These are phyloP conservation scores for Urechis unicinctus DNA, from an alignment of 2,888 invertebrate species.

Conservation along the genomic window DNA sequence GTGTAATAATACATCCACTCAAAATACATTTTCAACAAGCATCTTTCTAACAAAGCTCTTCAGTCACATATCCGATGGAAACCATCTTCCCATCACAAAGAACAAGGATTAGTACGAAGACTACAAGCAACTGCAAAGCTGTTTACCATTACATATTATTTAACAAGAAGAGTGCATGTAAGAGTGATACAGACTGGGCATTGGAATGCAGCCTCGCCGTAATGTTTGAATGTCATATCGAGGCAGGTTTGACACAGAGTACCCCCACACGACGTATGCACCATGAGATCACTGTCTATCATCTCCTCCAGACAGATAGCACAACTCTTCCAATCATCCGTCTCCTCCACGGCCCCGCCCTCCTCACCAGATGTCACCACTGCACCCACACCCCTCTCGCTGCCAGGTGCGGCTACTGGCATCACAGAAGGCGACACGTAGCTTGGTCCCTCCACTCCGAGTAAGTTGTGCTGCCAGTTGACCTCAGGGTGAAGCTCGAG, in stretches of 20 bases:
- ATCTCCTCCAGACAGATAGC: constrained; percentile 61
- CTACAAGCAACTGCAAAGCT: not conserved
- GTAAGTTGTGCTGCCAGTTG: constrained; percentile 16
- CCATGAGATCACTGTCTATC: constrained; percentile 54
- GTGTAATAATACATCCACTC: no score
- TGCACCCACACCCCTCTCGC: not conserved
- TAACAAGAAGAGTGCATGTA: not conserved
- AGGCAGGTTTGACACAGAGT: constrained; percentile 59
- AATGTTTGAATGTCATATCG: constrained; percentile 50
- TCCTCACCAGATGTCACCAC: not conserved
- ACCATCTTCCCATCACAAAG: not conserved
- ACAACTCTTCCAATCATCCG: constrained; percentile 50
- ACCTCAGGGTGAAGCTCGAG: constrained; percentile 3
- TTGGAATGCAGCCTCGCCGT: constrained; percentile 42
- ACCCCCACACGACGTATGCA: constrained; percentile 58
- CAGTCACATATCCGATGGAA: no score
- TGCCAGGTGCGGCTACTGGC: not conserved
- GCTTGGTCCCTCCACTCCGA: not conserved
- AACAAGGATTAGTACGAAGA: not conserved
- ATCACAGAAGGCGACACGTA: no score
- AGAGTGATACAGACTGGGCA: constrained; percentile 54
- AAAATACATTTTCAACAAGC: no score
- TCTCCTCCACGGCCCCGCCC: not conserved
- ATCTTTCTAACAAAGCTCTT: no score
- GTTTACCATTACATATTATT: no score